Base-by-base conservation (phyloP, 2,888 invertebrate species). In the Cephonodes hylas region DNA sequence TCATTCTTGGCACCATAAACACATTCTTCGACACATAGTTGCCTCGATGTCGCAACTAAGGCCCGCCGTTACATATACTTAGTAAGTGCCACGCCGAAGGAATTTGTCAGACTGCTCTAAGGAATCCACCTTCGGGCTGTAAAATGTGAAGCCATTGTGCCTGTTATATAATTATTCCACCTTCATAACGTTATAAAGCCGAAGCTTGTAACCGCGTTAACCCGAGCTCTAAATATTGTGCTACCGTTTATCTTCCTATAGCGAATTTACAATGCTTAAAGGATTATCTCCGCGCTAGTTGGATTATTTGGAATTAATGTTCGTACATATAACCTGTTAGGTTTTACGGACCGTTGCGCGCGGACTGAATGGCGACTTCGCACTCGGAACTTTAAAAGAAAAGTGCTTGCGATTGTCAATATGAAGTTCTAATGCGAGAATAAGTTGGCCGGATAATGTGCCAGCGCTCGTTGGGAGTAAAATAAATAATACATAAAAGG, bases 11-110 rank as follows among this genome's bases (percentile, higher is more conserved):
- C 89, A 86, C 86, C 85, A 86, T 89, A 90, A 90, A 91, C 88
- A 88, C 90, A 91, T 91, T 90, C 89, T 91, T 89, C 85, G 86
- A 87, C 91, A 89, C 90, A 91, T 91, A 89, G 90, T 91, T 91
- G 83, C 77, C 78, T 77, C 77, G 85, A 85, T 84, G 89, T 88
- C 86, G 82, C 86, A 83, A 86, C 86, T 86, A 85, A 84, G 83
- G 81, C 82, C 74, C 73, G 76, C 71, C 75, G 77, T 85, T 84
- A 85, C 83, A 83, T 82, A 83, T 83, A 84, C 83, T 85, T 86
- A 81, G 81, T 78, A 64, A 69, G 71, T 38, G 44, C 53, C 63
- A 77, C 76, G 80, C 79, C 80, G 71, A 60, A 76, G 86, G 90
- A 90, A 92, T 91, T 89, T 78, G 76, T 80, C 80, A 81, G 79